These are phyloP conservation scores for Galerucella nymphaeae DNA, from an alignment of 2,888 invertebrate species.

Conservation along the genomic window DNA sequence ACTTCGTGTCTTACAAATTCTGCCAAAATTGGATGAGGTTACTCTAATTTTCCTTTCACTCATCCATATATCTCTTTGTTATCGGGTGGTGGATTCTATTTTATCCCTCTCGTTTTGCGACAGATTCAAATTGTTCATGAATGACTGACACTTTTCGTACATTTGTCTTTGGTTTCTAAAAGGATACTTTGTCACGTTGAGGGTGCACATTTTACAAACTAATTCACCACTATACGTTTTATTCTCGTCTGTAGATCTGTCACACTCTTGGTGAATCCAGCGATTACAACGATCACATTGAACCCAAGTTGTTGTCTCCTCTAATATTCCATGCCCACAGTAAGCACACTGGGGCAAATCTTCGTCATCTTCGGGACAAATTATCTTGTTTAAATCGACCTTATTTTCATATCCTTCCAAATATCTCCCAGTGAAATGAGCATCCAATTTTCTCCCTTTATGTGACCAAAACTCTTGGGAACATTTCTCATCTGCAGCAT, in stretches of 20 bases:
- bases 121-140: neutral
- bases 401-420: neutral
- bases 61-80: neutral
- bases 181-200: neutral
- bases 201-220: no score
- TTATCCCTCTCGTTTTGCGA: neutral
- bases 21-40: constrained; percentile 17
- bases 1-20: neutral
- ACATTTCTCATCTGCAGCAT: no score
- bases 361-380: constrained; percentile 13
- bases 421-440: constrained; percentile 11
- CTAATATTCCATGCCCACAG: constrained; percentile 22
- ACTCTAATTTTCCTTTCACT: constrained; percentile 8
- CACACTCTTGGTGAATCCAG: constrained; percentile 34
- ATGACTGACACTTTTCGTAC: neutral
- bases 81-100: neutral
- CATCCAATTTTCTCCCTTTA: neutral
- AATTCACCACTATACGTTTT: no score
- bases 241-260: neutral
- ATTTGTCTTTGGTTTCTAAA: neutral
- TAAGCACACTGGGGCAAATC: constrained; percentile 23
- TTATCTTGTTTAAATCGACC: no score
- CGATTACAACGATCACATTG: constrained; percentile 30
- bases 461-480: neutral
- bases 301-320: constrained; percentile 27